A percentile compares a stretch with the other conserved stretches of the same genome.
phyloP scores from a whole-genome alignment of 2,113 vertebrate species.

The Brachypodius melanocephalos region DNA sequence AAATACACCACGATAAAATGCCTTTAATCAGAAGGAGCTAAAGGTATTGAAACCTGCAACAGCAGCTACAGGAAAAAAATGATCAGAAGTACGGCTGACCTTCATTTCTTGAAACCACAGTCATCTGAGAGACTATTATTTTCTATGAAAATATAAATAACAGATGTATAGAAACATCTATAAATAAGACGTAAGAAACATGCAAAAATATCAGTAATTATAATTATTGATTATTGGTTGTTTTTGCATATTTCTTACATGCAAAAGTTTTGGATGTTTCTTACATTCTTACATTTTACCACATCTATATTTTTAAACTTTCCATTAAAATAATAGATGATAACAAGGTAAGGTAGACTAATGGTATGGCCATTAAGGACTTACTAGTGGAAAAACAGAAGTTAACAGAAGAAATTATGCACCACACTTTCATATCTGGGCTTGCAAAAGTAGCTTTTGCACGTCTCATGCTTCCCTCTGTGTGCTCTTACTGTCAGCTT shows the following conservation, averaged over 20 bases:
- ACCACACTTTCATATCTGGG: background rate
- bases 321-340: background rate
- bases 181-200: background rate
- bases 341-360: background rate
- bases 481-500: background rate
- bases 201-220: background rate
- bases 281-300: too few relatives aligned
- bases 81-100: background rate
- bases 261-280: too few relatives aligned
- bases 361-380: background rate
- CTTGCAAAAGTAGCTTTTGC: background rate
- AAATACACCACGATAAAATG: background rate
- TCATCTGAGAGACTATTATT: background rate
- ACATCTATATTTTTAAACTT: background rate
- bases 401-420: background rate
- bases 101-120: background rate
- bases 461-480: background rate
- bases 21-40: background rate
- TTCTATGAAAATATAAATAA: background rate
- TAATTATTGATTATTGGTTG: background rate
- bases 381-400: background rate
- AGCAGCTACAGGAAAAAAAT: background rate
- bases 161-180: background rate
- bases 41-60: background rate
- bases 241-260: background rate